Base-by-base conservation (phyloP, 2,888 invertebrate species). In the Phalangium opilio region DNA sequence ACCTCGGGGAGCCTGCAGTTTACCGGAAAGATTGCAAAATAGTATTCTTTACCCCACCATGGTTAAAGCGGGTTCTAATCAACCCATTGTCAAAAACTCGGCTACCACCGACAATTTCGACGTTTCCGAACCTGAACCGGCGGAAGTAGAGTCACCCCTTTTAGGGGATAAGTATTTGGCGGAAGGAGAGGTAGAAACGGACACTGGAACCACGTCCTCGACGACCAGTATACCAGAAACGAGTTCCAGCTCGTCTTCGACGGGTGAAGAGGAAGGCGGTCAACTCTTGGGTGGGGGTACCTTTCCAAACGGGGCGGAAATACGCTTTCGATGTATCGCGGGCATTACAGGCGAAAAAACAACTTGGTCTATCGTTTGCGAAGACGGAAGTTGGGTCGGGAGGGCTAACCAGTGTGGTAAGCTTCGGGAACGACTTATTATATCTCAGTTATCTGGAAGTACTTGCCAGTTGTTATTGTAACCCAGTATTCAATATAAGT, bases 351-450 rank as follows among this genome's bases (percentile, higher is more conserved):
- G 81, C 0, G 83, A 83, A 66, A 78, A 79, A 60, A 81, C 79
- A 20, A 81, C 83, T 0, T 86, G 86, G 86, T 80, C 81, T 57
- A 78, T 85, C 19, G 76, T 81, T 47, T 86, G 85, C 59, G 83
- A 84, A 61, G 80, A 84, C 58, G 85, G 85, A 1, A 76, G 75
- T 56, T 86, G 86, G 86, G 77, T 83, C 50, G 85, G 84, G 18
- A 75, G 81, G 59, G 79, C 83, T 44, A 75, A 80, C 50, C 79
- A 76, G 58, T 84, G 84, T 63, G 84, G 83, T 83, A 65, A 68
- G 73, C 4, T 17, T 36, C 36, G 36, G 17, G 17, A 36, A 36
- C 36, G 17, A 4, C 12, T 17, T 11, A 11, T 33, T 33, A 10
- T 33, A 10, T 36, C 36, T 36, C n/a, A 52, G 21, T 32, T 48